Evolutionary conservation across 1,140 invertebrate species (phyloP).

Genomic region (Tenebrio molitor): DNA sequence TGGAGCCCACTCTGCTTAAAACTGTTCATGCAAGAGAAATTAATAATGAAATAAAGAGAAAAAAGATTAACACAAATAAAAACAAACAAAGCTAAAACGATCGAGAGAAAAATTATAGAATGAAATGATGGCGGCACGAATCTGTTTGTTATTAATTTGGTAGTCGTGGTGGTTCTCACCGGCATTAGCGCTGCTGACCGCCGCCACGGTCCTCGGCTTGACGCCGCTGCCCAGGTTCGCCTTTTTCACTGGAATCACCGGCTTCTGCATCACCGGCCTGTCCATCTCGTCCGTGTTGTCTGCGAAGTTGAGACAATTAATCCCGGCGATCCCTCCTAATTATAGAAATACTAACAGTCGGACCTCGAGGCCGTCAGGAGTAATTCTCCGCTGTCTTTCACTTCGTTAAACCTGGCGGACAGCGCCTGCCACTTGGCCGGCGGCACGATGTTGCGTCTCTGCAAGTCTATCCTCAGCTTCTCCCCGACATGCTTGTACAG

Average conservation of each 20-base stretch:
- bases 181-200: background rate
- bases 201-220: conserved; percentile 52
- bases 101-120: conserved; percentile 46
- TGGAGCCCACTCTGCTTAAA: conserved; percentile 60
- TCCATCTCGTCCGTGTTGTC: conserved; percentile 63
- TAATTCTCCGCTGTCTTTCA: conserved; percentile 83
- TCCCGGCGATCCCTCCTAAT: conserved; percentile 12
- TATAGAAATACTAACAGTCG: conserved; percentile 50
- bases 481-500: conserved; percentile 96
- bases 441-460: conserved; percentile 85
- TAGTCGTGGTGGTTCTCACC: conserved; percentile 1
- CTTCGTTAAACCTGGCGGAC: conserved; percentile 90
- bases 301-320: conserved; percentile 21
- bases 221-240: conserved; percentile 59
- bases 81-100: conserved; percentile 52
- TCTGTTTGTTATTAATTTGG: background rate
- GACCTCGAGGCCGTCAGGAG: conserved; percentile 77
- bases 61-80: conserved; percentile 52
- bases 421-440: conserved; percentile 84
- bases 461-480: conserved; percentile 84
- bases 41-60: conserved; percentile 53
- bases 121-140: background rate
- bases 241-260: conserved; percentile 63
- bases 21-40: conserved; percentile 59
- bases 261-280: conserved; percentile 62